phyloP scores from a whole-genome alignment of 1,140 invertebrate genomes.

The Dermatophagoides farinae region DNA sequence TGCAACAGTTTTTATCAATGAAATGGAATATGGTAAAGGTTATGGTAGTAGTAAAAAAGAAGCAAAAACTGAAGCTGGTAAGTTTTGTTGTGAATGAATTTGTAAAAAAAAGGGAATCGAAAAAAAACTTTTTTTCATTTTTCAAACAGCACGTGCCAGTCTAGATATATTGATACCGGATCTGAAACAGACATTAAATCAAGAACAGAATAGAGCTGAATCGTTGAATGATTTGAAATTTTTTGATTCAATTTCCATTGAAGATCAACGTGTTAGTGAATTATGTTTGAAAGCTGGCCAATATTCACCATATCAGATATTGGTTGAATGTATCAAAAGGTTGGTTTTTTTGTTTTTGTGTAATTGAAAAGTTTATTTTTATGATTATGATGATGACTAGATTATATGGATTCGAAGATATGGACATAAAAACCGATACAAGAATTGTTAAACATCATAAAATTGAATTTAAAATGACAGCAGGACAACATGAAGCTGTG shows the following conservation, averaged over 20 bases:
- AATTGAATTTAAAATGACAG: slow-evolving; percentile 82
- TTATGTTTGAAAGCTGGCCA: slow-evolving; percentile 85
- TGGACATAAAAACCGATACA: slow-evolving; percentile 65
- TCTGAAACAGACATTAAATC: slow-evolving; percentile 44
- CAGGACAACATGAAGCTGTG: slow-evolving; percentile 58
- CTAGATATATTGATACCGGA: slow-evolving; percentile 82
- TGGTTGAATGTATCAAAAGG: slow-evolving; percentile 72
- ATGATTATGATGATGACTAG: slow-evolving; percentile 21
- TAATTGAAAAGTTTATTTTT: background rate
- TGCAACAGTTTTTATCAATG: slow-evolving; percentile 73
- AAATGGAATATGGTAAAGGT: slow-evolving; percentile 74
- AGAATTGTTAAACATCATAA: slow-evolving; percentile 72
- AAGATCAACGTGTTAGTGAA: slow-evolving; percentile 76
- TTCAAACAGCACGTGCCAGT: slow-evolving; percentile 41
- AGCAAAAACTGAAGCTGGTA: slow-evolving; percentile 66
- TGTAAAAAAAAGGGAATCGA: background rate
- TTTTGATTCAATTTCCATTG: slow-evolving; percentile 78
- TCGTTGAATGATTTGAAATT: slow-evolving; percentile 36
- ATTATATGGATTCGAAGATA: slow-evolving; percentile 73
- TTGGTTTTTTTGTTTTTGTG: slow-evolving; percentile 19
- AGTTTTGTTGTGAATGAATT: too few relatives aligned
- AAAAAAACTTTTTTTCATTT: background rate
- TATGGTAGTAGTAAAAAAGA: slow-evolving; percentile 83
- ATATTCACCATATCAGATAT: slow-evolving; percentile 75
- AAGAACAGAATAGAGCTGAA: slow-evolving; percentile 19